phyloP scores from a whole-genome alignment of 2,113 vertebrate species.

The Eleginops maclovinus region DNA sequence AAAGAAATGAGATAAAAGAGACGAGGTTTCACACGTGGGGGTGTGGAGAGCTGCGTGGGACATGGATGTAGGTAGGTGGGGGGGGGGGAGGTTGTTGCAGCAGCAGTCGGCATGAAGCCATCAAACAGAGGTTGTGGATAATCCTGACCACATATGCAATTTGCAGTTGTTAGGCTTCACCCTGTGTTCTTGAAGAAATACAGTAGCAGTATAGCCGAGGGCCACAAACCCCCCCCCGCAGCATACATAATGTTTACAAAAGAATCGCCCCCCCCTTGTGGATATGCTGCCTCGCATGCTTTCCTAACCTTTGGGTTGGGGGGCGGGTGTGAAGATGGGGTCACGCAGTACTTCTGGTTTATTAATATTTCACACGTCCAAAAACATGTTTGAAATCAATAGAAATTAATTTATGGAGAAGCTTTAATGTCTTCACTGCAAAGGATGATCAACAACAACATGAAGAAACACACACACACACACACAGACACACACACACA shows the following conservation, averaged over 20 bases:
- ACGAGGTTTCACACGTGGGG: conserved; percentile 51
- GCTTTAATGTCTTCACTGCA: background rate
- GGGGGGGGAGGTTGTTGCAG: no score
- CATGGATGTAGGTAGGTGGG: conserved; percentile 20
- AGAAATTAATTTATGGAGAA: background rate
- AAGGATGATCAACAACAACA: background rate
- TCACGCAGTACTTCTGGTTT: no score
- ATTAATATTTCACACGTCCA: background rate
- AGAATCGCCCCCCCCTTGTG: conserved; percentile 1
- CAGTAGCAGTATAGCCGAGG: background rate
- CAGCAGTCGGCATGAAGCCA: no score
- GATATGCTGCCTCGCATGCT: background rate
- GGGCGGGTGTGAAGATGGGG: background rate
- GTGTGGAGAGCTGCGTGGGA: conserved; percentile 29
- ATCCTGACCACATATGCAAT: conserved; percentile 24
- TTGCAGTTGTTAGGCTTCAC: conserved; percentile 20
- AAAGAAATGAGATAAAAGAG: conserved; percentile 66
- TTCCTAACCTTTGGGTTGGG: background rate
- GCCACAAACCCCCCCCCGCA: background rate
- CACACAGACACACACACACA: no score
- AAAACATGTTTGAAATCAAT: background rate
- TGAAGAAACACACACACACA: background rate
- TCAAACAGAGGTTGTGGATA: background rate
- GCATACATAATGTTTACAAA: conserved; percentile 2
- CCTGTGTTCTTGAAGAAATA: conserved; percentile 5